Base-by-base conservation (phyloP, 1,140 invertebrate genomes). In the Drosophila sulfurigaster region DNA sequence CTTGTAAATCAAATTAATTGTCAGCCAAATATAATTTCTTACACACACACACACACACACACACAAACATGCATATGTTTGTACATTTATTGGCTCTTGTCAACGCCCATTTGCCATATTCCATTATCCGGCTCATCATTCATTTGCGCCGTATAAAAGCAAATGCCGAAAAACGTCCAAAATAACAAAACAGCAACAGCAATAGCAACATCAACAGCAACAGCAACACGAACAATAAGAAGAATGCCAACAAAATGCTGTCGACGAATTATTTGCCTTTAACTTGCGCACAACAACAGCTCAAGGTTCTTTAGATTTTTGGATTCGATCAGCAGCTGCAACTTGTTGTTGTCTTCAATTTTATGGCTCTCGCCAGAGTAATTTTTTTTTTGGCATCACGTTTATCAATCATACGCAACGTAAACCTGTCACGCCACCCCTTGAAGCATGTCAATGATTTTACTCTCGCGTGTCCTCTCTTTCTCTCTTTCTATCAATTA, bases 371-470 rank as follows among this genome's bases (percentile, higher is more conserved):
- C 72, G 59, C 45, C 45, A 45, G 67, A 65, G 77, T 81, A 79
- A 85, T n/a, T n/a, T n/a, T n/a, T 80, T 83, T 81, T 83, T 73
- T 46, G 81, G 73, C 78, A 78, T 77, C 68, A 51, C 66, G 67
- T 88, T 88, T 88, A 89, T 87, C 83, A 87, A 87, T 87, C 80
- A 87, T 87, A 82, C 82, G 82, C 80, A 77, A 68, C 63, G 76
- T 87, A 73, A 63, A 68, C 80, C 80, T 69, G 82, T 83, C 80
- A 88, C 66, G 78, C 60, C 77, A 77, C 45, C 59, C 58, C 62
- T 30, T 72, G 57, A 64, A 75, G 64, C 78, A 25, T 25, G 67
- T 77, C 73, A 80, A 64, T 25, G 20, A 25, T 25, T 25, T 63
- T 15, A n/a, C 10, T 6, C 25, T 16, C 8, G 20, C 20, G 20